Percentiles rank a stretch among this genome's conserved stretches.
phyloP scores from a whole-genome alignment of 2,113 vertebrate genomes.

The Heterochromis multidens region DNA sequence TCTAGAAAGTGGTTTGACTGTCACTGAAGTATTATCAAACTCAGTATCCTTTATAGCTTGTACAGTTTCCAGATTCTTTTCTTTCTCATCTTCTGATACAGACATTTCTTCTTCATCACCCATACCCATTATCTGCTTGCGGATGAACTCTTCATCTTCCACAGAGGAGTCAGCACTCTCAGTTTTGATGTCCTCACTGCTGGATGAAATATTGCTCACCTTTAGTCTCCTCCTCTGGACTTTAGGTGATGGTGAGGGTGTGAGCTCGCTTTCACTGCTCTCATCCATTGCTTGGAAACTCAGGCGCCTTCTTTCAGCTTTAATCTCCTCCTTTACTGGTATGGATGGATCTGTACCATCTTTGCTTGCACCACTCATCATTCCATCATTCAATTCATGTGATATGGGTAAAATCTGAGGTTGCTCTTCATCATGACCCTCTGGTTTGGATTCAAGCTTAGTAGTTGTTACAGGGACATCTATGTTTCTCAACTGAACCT shows the following conservation, averaged over 20 bases:
- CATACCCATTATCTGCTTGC: constrained; percentile 92
- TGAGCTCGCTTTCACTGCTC: constrained; percentile 87
- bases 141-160: constrained; percentile 93
- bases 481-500: constrained; percentile 79
- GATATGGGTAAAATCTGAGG: constrained; percentile 74
- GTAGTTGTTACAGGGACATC: constrained; percentile 80
- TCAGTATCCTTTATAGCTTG: constrained; percentile 66
- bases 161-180: constrained; percentile 75
- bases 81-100: constrained; percentile 87
- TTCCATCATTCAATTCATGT: constrained; percentile 66
- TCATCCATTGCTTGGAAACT: constrained; percentile 81
- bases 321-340: constrained; percentile 52
- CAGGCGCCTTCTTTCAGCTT: constrained; percentile 72
- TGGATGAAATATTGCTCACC: constrained; percentile 81
- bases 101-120: constrained; percentile 86
- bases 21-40: constrained; percentile 65
- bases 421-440: constrained; percentile 61
- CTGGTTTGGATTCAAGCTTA: constrained; percentile 64
- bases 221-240: constrained; percentile 77
- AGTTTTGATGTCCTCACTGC: constrained; percentile 88
- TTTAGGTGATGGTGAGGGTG: constrained; percentile 74
- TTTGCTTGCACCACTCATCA: constrained; percentile 55
- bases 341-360: constrained; percentile 54
- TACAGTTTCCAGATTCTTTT: constrained; percentile 69
- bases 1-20: constrained; percentile 68